Conservation (phyloP, 2,113 vertebrate species). For the Crotalus horridus region DNA sequence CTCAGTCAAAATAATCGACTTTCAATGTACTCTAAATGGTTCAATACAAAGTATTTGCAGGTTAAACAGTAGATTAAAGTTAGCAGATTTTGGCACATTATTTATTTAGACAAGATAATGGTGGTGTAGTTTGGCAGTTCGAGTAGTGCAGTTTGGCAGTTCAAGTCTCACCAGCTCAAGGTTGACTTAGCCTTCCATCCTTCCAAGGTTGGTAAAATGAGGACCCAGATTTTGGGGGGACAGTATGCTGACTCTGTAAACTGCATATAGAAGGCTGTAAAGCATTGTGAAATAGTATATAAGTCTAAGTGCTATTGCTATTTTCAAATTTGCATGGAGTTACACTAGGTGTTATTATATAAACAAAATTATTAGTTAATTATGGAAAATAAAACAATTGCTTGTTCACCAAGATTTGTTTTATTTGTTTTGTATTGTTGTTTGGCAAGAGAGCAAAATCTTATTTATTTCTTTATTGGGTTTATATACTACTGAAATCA, state of each 20-base stretch:
- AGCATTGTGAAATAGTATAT: too few species aligned
- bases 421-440: constrained; percentile 20
- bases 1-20: constrained; percentile 10
- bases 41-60: background rate
- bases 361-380: background rate
- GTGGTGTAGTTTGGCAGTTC: too few species aligned
- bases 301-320: background rate
- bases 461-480: background rate
- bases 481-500: background rate
- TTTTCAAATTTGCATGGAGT: background rate
- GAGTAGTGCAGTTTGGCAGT: too few species aligned
- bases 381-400: constrained; percentile 21
- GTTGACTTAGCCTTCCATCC: too few species aligned
- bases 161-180: too few species aligned
- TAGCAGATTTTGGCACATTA: constrained; percentile 13
- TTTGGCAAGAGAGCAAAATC: constrained; percentile 21
- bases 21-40: background rate
- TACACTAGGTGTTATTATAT: background rate
- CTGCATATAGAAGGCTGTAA: too few species aligned
- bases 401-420: constrained; percentile 39
- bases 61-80: background rate
- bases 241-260: too few species aligned
- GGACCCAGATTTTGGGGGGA: too few species aligned
- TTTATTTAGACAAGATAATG: constrained; percentile 5
- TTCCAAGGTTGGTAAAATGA: too few species aligned